Evolutionary conservation across 2,113 vertebrate species (phyloP).

Genomic region (Atrichornis clamosus): DNA sequence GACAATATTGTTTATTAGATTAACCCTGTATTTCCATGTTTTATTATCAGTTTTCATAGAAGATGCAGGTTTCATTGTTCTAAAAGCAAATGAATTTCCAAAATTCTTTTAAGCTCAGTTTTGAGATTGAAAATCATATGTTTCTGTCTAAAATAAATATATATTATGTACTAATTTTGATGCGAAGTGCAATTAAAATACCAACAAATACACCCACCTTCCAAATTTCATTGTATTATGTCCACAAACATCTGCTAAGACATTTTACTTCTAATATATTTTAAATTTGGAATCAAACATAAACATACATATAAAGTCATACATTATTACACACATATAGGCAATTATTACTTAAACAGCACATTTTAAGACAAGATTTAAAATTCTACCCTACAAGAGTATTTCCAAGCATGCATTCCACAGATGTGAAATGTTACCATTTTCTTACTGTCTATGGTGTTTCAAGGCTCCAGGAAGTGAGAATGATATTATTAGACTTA

Average conservation of each 20-base stretch:
- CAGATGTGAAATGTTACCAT: rapidly evolving
- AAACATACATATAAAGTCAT: neutral
- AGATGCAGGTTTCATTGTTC: neutral
- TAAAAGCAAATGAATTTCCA: neutral
- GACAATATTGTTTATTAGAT: neutral
- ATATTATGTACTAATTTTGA: neutral
- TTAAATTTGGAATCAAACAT: neutral
- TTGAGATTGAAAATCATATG: neutral
- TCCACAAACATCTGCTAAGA: neutral
- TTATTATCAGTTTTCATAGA: neutral
- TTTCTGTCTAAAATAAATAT: neutral
- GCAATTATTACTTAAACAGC: neutral
- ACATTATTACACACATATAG: rapidly evolving
- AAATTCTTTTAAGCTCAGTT: neutral
- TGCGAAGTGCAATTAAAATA: neutral
- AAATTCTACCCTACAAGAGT: rapidly evolving
- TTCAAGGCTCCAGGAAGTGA: neutral
- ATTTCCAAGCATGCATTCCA: neutral
- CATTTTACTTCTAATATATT: neutral
- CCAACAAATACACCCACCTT: neutral
- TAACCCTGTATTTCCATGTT: neutral
- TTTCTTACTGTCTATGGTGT: neutral
- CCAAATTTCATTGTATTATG: neutral
- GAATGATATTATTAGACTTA: neutral
- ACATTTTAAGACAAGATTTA: neutral